phyloP scores from a whole-genome alignment of 2,113 vertebrate species.

The Apistogramma diplotaenia region DNA sequence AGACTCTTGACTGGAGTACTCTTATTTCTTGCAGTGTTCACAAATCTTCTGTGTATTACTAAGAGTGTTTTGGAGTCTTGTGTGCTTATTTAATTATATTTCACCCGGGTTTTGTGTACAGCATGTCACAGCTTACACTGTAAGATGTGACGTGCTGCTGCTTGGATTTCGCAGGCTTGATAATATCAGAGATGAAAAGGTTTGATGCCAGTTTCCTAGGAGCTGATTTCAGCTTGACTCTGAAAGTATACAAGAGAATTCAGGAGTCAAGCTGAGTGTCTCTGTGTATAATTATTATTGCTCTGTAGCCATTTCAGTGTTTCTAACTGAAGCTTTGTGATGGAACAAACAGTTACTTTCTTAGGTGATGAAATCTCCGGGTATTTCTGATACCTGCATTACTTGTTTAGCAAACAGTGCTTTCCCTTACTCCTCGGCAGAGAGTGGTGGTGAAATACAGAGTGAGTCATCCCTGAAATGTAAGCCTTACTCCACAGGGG shows the following conservation, averaged over 20 bases:
- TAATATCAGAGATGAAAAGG: neutral
- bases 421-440: neutral
- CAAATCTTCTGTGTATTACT: neutral
- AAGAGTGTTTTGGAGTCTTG: neutral
- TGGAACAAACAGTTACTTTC: fast-evolving
- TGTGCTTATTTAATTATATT: neutral
- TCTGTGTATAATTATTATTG: neutral
- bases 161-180: neutral
- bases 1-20: neutral
- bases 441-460: neutral
- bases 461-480: constrained; percentile 46
- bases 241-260: neutral
- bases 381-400: neutral
- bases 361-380: neutral
- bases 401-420: neutral
- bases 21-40: neutral
- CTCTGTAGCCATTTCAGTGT: neutral
- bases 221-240: neutral
- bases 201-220: neutral
- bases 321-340: neutral
- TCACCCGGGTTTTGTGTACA: neutral
- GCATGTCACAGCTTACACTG: neutral
- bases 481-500: constrained; percentile 1
- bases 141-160: too few relatives aligned
- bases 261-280: neutral